A percentile compares a stretch with the other conserved stretches of the same genome.
phyloP scores from a whole-genome alignment of 2,888 invertebrate species.

The Thyatira batis region DNA sequence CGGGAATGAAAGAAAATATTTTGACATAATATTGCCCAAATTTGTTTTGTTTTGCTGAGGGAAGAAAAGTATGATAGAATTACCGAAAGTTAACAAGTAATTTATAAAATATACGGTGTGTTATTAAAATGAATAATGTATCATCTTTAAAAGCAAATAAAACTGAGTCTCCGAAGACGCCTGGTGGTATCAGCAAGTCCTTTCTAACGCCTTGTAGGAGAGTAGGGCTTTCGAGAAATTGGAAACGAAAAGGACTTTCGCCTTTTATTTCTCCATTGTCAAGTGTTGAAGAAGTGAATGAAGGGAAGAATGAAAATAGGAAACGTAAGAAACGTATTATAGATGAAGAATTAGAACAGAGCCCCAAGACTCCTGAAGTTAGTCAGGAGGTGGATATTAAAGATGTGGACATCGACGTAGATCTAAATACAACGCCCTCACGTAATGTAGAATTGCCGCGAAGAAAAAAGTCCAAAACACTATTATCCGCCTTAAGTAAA shows the following conservation, averaged over 20 bases:
- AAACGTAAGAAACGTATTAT: conserved; percentile 47
- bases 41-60: not conserved
- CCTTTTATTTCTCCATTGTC: conserved; percentile 69
- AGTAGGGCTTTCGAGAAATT: conserved; percentile 77
- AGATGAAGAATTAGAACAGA: conserved; percentile 26
- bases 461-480: conserved; percentile 57
- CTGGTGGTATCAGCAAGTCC: conserved; percentile 77
- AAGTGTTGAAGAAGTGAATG: conserved; percentile 27
- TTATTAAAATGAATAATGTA: conserved; percentile 49
- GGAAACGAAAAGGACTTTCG: conserved; percentile 60
- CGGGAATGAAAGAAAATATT: conserved; percentile 26
- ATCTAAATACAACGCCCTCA: conserved; percentile 44
- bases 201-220: conserved; percentile 79
- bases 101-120: not conserved
- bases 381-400: conserved; percentile 8
- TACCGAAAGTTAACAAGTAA: no score
- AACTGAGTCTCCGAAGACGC: conserved; percentile 68
- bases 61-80: no score
- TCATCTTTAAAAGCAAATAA: conserved; percentile 45
- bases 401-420: conserved; percentile 3
- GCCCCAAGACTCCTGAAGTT: conserved; percentile 8
- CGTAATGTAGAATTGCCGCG: conserved; percentile 45
- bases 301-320: conserved; percentile 35
- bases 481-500: conserved; percentile 33
- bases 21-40: not conserved